Base-by-base conservation (phyloP, 2,113 vertebrate genomes). In the Leptobrachium ailaonicum region DNA sequence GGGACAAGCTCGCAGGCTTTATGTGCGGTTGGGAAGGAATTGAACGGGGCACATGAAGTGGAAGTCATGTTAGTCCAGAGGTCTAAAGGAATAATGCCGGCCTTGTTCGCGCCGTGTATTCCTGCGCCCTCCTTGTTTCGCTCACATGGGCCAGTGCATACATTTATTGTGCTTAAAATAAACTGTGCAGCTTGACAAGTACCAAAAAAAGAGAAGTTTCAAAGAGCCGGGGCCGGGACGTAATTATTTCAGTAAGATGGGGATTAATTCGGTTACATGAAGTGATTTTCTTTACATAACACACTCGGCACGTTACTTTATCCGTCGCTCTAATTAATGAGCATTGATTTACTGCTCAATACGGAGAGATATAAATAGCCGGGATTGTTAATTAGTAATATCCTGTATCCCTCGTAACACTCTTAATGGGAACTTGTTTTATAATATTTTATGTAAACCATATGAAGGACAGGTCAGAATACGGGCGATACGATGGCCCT, bases 31-130 rank as follows among this genome's bases (percentile, higher is more conserved):
- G 47, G 81, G 68, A 47, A 75, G 83, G 75, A 82, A 86, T 82
- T 71, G 76, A 81, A 74, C 83, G 83, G 83, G 76, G 85, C n/a
- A 6, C 68, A 66, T 72, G 62, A 44, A 69, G 77, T 84, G 58
- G 83, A 80, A 82, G 71, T 77, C 73, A 80, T 72, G 73, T 74
- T 40, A 43, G 82, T 50, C 81, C 63, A 76, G 83, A 75, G 41
- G 10, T 60, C 67, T 41, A 3, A 72, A 68, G 50, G 0, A 11
- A 75, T 80, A 75, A 74, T 75, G 42, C 71, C 41, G 32, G 54
- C 53, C 71, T 74, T 80, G 71, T 79, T 79, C 58, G 44, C 70
- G 50, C 8, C 20, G 43, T 54, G 69, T 42, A 66, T 54, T 42
- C 69, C 44, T n/a, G 11, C 9, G 43, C 8, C 58, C 41, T 56